These are phyloP conservation scores for Stomatorhinus walkeri DNA, from an alignment of 2,797 vertebrate species.

Conservation along the genomic window DNA sequence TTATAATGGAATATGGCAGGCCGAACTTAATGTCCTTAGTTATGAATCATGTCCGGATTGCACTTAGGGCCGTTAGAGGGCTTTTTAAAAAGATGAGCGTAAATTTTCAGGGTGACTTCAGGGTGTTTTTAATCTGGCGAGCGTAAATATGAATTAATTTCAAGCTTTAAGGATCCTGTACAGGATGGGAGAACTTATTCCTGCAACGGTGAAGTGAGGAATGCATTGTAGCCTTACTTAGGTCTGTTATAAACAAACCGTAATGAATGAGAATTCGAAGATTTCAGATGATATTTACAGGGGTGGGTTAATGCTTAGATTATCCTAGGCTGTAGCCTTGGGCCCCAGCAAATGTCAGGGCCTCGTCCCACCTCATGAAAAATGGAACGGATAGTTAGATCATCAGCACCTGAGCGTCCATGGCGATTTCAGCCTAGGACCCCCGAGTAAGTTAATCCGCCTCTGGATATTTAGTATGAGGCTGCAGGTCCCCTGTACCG, in stretches of 20 bases:
- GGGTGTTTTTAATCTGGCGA: constrained; percentile 22
- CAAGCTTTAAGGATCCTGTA: not conserved
- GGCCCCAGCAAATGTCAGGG: not conserved
- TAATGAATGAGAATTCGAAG: not conserved
- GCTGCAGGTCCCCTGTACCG: not conserved
- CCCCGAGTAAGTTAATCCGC: not conserved
- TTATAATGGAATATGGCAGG: constrained; percentile 66
- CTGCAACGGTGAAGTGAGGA: not conserved
- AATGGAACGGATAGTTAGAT: not conserved
- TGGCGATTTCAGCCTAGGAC: not conserved
- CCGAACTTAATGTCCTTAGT: constrained; percentile 62
- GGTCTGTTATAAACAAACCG: not conserved
- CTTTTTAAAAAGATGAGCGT: constrained; percentile 51
- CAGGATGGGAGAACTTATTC: not conserved
- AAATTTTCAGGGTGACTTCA: constrained; percentile 33
- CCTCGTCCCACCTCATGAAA: not conserved
- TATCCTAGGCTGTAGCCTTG: not conserved
- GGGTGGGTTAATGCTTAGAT: not conserved
- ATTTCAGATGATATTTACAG: not conserved
- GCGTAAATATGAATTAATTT: constrained; percentile 24
- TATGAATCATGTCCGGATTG: constrained; percentile 59
- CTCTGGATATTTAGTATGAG: not conserved
- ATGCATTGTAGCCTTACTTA: not conserved
- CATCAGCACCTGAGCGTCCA: not conserved
- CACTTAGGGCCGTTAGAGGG: constrained; percentile 48